Evolutionary conservation across 2,113 vertebrate genomes (phyloP).

Genomic region (Dunckerocampus dactyliophorus): DNA sequence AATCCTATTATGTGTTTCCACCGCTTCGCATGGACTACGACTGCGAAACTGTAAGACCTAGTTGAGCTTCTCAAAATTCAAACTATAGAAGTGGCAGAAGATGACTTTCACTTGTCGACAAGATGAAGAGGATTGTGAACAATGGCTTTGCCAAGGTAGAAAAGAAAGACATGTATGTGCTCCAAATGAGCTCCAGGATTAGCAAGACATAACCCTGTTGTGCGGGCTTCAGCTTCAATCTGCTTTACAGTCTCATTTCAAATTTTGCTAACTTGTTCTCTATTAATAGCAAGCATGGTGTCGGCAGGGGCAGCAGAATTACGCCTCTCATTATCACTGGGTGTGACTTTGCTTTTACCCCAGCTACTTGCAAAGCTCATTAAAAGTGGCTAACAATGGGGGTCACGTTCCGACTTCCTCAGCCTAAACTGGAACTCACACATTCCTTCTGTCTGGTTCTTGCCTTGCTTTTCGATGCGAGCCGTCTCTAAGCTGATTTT

Average conservation of each 20-base stretch:
- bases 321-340: constrained; percentile 43
- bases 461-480: background rate
- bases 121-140: background rate
- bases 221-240: constrained; percentile 5
- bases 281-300: constrained; percentile 22
- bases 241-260: constrained; percentile 30
- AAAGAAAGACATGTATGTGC: background rate
- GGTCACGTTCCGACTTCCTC: constrained; percentile 26
- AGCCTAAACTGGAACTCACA: constrained; percentile 19
- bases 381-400: constrained; percentile 46
- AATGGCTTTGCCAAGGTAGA: constrained; percentile 5
- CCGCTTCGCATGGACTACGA: background rate
- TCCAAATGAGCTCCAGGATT: constrained; percentile 15
- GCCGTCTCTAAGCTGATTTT: too few relatives aligned
- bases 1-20: background rate
- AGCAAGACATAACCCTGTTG: constrained; percentile 1
- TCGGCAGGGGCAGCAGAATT: constrained; percentile 27
- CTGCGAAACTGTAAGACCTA: background rate
- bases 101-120: background rate
- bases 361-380: constrained; percentile 44
- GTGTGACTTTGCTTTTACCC: constrained; percentile 41
- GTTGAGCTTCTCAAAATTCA: background rate
- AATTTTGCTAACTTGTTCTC: constrained; percentile 18
- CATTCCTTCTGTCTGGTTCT: constrained; percentile 13
- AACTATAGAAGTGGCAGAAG: constrained; percentile 7